These are phyloP conservation scores for Sphenodon punctatus DNA, from an alignment of 2,797 vertebrate species.

Conservation along the genomic window DNA sequence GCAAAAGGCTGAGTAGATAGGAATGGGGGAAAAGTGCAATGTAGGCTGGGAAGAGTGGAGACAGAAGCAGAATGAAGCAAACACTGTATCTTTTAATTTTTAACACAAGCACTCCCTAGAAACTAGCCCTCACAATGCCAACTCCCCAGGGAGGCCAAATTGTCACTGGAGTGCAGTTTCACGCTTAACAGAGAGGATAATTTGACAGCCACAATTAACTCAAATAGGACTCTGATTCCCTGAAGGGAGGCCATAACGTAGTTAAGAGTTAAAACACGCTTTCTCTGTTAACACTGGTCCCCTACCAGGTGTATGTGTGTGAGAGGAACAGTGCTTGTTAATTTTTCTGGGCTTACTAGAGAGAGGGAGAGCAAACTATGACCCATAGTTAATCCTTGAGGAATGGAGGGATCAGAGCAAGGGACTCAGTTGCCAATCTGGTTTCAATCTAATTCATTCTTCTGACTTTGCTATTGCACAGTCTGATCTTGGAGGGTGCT, in stretches of 20 bases:
- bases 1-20: background rate
- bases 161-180: conserved; percentile 20
- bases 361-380: background rate
- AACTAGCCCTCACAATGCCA: conserved; percentile 1
- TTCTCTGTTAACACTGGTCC: background rate
- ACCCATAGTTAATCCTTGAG: background rate
- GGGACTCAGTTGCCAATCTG: background rate
- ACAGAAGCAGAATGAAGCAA: background rate
- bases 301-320: background rate
- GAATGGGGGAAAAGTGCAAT: background rate
- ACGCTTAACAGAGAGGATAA: conserved; percentile 26
- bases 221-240: conserved; percentile 20
- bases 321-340: conserved; percentile 4
- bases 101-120: conserved; percentile 4
- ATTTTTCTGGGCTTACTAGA: conserved; percentile 13
- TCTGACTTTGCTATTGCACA: background rate
- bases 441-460: background rate
- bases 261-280: conserved; percentile 13
- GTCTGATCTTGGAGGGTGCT: background rate
- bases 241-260: conserved; percentile 9
- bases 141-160: background rate
- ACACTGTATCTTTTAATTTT: background rate
- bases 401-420: background rate
- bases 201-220: conserved; percentile 18
- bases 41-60: background rate